Conservation (phyloP, 1,140 invertebrate species). For the Cherax destructor region DNA sequence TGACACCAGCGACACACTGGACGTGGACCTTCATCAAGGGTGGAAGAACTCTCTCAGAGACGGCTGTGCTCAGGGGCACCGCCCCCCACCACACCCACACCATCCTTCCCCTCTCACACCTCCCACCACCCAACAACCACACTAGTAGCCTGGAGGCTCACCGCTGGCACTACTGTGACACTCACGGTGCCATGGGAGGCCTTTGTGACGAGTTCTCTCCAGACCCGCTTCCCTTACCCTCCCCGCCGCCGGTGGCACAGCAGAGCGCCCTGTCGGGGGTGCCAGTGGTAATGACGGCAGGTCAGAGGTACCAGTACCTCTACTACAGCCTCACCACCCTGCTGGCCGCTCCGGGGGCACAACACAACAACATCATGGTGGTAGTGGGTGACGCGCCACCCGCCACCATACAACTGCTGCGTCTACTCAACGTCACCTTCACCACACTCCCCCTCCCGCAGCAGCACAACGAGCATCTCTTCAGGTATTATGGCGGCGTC, state of each 20-base stretch:
- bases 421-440: constrained; percentile 42
- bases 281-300: constrained; percentile 45
- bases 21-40: constrained; percentile 67
- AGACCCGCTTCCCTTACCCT: constrained; percentile 26
- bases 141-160: neutral
- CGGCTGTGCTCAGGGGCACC: constrained; percentile 19
- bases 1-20: constrained; percentile 53
- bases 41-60: constrained; percentile 59
- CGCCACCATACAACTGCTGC: constrained; percentile 39
- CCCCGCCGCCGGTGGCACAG: constrained; percentile 19
- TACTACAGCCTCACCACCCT: constrained; percentile 56
- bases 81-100: constrained; percentile 14
- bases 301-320: constrained; percentile 50
- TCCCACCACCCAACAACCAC: neutral
- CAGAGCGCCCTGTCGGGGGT: constrained; percentile 26
- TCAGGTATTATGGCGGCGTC: constrained; percentile 49
- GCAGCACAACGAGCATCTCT: constrained; percentile 43
- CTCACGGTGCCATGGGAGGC: constrained; percentile 54
- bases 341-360: constrained; percentile 29
- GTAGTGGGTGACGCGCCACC: constrained; percentile 43
- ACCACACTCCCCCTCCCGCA: constrained; percentile 22
- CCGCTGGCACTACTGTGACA: constrained; percentile 54
- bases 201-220: constrained; percentile 49
- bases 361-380: constrained; percentile 33
- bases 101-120: constrained; percentile 10